Conservation (phyloP, 1,140 invertebrate genomes). For the Platyscapa corneri region DNA sequence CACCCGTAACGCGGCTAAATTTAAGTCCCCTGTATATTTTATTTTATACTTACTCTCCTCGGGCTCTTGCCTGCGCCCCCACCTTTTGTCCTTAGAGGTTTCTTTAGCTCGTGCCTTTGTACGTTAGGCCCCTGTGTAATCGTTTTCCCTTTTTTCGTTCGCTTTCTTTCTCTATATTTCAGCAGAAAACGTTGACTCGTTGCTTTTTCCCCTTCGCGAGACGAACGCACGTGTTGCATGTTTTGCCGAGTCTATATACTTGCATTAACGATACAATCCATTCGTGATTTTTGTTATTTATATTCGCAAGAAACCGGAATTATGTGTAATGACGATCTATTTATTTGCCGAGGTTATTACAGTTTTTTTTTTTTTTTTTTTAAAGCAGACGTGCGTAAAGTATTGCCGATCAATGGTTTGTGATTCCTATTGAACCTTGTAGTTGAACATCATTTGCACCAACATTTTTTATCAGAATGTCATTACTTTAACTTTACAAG, state of each 20-base stretch:
- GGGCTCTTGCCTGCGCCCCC: not conserved
- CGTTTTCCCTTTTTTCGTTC: not conserved
- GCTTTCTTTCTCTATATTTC: not conserved
- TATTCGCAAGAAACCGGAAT: not conserved
- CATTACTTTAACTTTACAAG: no score
- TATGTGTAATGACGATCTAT: no score
- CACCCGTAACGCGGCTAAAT: slow-evolving; percentile 26
- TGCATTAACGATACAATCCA: not conserved
- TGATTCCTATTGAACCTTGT: no score
- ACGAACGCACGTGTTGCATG: not conserved
- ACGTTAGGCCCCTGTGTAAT: no score
- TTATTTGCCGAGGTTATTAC: not conserved
- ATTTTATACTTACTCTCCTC: not conserved
- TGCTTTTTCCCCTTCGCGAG: not conserved
- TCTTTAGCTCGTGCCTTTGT: not conserved
- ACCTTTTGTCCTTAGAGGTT: not conserved
- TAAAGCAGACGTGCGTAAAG: no score
- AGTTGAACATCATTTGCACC: no score
- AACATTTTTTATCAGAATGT: no score
- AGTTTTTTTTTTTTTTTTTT: no score
- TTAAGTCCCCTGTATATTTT: not conserved
- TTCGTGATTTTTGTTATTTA: not conserved
- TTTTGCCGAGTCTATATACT: not conserved
- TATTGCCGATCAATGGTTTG: no score
- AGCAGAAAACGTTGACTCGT: not conserved